A percentile compares a stretch with the other conserved stretches of the same genome.
These are phyloP conservation scores for Melanaphis sacchari DNA, from an alignment of 1,140 invertebrate genomes.

Conservation along the genomic window DNA sequence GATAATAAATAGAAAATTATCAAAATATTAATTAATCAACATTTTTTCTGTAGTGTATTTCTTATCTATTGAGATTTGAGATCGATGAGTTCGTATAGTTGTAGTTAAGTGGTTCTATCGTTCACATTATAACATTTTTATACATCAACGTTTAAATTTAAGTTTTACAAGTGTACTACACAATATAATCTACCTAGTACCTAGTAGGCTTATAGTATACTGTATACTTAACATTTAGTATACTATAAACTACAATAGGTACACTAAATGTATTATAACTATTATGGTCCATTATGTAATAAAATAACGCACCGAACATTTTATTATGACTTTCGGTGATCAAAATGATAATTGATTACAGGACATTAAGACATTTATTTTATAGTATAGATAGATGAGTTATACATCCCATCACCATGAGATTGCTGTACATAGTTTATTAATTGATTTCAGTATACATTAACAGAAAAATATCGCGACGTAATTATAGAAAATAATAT, in stretches of 20 bases:
- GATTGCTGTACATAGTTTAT: background rate
- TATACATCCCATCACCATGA: background rate
- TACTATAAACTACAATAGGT: background rate
- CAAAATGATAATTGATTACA: conserved; percentile 1
- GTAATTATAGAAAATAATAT: background rate
- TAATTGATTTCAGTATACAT: background rate
- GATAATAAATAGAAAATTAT: background rate
- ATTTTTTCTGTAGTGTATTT: background rate
- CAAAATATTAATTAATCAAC: background rate
- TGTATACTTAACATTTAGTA: background rate
- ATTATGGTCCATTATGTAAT: conserved; percentile 14
- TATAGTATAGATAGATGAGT: background rate
- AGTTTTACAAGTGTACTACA: background rate
- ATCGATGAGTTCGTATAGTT: background rate
- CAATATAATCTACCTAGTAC: background rate
- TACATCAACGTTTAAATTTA: background rate
- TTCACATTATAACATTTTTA: background rate
- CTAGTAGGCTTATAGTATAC: background rate
- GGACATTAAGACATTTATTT: background rate
- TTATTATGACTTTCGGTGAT: background rate
- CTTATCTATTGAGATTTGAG: background rate
- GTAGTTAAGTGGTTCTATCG: background rate
- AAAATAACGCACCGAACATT: background rate
- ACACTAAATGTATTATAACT: background rate
- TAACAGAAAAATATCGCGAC: background rate